Conservation (phyloP, 2,888 invertebrate species). For the Cheilosia grossa region DNA sequence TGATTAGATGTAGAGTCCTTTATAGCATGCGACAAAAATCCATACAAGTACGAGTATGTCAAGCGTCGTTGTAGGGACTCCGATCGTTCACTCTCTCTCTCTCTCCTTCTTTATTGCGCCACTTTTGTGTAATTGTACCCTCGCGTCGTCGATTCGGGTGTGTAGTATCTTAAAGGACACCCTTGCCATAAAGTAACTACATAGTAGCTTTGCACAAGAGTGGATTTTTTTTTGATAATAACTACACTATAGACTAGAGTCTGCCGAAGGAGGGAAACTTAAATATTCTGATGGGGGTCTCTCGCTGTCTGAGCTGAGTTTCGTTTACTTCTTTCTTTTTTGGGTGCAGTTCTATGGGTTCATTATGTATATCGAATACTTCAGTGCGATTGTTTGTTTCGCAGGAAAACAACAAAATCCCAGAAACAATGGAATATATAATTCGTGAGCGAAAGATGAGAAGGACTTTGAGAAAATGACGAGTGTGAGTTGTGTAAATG, state of each 20-base stretch:
- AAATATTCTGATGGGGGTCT: conserved; percentile 43
- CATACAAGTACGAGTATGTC: conserved; percentile 19
- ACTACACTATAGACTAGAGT: conserved; percentile 27
- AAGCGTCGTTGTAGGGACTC: conserved; percentile 18
- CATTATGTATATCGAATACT: not conserved
- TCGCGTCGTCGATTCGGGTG: conserved; percentile 43
- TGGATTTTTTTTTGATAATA: conserved; percentile 36
- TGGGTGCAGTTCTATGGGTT: conserved; percentile 46
- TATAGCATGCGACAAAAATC: conserved; percentile 71
- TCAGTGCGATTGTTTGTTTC: conserved; percentile 41
- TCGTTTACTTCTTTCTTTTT: not conserved
- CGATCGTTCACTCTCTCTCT: conserved; percentile 21
- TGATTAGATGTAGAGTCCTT: conserved; percentile 37
- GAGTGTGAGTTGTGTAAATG: not conserved
- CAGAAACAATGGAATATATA: conserved; percentile 57
- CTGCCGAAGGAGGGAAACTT: conserved; percentile 12
- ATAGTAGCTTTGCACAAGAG: conserved; percentile 27
- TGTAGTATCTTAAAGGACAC: conserved; percentile 68
- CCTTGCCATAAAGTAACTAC: conserved; percentile 61
- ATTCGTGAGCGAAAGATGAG: conserved; percentile 49
- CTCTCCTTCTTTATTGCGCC: conserved; percentile 35
- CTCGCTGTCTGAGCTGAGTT: conserved; percentile 3
- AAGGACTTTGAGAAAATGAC: not conserved
- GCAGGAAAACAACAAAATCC: conserved; percentile 50
- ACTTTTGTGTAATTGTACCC: conserved; percentile 68